phyloP scores from a whole-genome alignment of 2,797 vertebrate genomes.

The Novumbra hubbsi region DNA sequence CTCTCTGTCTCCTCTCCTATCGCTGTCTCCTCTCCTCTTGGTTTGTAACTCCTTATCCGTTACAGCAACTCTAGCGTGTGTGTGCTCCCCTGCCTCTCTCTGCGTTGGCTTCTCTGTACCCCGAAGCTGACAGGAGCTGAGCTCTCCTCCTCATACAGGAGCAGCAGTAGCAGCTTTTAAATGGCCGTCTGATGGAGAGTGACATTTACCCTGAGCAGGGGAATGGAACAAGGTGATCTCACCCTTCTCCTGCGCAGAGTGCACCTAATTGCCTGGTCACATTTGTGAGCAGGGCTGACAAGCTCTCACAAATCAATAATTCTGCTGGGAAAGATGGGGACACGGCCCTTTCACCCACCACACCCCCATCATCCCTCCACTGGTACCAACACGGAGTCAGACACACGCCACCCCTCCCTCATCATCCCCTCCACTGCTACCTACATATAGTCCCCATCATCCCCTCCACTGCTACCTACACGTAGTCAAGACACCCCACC shows the following conservation, averaged over 20 bases:
- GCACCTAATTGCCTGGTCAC: conserved; percentile 73
- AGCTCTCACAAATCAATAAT: conserved; percentile 75
- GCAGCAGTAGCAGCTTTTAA: conserved; percentile 54
- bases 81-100: conserved; percentile 29
- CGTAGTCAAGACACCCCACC: too few relatives aligned
- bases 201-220: conserved; percentile 74
- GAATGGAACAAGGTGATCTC: conserved; percentile 67
- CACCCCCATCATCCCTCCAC: conserved; percentile 15
- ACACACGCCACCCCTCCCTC: neutral
- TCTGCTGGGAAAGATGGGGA: conserved; percentile 44
- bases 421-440: neutral
- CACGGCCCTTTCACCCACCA: conserved; percentile 34
- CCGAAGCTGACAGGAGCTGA: conserved; percentile 29
- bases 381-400: conserved; percentile 1
- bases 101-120: conserved; percentile 20
- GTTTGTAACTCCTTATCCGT: conserved; percentile 12
- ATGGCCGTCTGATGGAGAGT: conserved; percentile 73
- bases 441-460: neutral
- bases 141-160: conserved; percentile 9
- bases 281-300: conserved; percentile 72
- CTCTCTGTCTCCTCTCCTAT: conserved; percentile 1
- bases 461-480: neutral
- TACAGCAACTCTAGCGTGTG: conserved; percentile 32
- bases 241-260: conserved; percentile 67
- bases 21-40: conserved; percentile 4